These are phyloP conservation scores for Serrognathus titanus DNA, from an alignment of 2,888 invertebrate species.

Conservation along the genomic window DNA sequence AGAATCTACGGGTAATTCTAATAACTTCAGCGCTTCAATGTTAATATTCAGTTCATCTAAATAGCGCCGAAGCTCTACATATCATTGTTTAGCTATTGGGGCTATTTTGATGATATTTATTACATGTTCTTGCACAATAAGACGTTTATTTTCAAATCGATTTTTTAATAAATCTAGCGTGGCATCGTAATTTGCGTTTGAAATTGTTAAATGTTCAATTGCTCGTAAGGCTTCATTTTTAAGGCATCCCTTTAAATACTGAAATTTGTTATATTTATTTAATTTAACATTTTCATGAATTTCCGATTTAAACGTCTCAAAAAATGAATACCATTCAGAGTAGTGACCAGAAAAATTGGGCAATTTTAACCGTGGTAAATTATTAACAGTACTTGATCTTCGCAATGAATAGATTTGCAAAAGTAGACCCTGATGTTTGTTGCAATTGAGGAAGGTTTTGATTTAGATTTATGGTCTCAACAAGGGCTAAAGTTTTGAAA, in stretches of 20 bases:
- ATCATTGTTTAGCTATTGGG: constrained; percentile 4
- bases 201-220: constrained; percentile 7
- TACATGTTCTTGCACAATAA: constrained; percentile 11
- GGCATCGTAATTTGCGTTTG: constrained; percentile 5
- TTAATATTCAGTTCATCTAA: constrained; percentile 5
- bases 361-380: too few relatives aligned
- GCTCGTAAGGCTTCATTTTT: constrained; percentile 6
- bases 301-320: too few relatives aligned
- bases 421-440: too few relatives aligned
- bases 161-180: constrained; percentile 7
- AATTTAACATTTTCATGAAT: too few relatives aligned
- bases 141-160: constrained; percentile 4
- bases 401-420: too few relatives aligned
- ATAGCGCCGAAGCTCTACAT: constrained; percentile 1
- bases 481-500: too few relatives aligned
- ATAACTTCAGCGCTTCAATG: constrained; percentile 2
- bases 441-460: too few relatives aligned
- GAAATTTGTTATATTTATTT: too few relatives aligned
- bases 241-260: constrained; percentile 15
- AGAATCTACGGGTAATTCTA: neutral
- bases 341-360: too few relatives aligned
- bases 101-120: constrained; percentile 5
- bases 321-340: too few relatives aligned
- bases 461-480: too few relatives aligned
- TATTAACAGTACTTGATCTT: too few relatives aligned